Evolutionary conservation across 2,888 invertebrate genomes (phyloP).

Genomic region (Eretmocerus hayati): DNA sequence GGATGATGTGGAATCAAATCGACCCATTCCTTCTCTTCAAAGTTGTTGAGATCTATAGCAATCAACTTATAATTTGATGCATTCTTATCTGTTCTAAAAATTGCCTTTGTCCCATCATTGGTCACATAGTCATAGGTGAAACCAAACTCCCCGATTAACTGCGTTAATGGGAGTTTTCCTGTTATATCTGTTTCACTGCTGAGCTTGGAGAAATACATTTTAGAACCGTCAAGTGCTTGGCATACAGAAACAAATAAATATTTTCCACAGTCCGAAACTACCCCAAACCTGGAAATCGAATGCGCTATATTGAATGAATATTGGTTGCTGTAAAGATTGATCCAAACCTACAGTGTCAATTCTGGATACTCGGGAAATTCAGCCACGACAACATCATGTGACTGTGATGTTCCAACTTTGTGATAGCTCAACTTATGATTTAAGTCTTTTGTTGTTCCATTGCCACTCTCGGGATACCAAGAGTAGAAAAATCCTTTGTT

Average conservation of each 20-base stretch:
- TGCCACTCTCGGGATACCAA: constrained; percentile 79
- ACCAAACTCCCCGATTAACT: constrained; percentile 82
- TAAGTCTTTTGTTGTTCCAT: constrained; percentile 78
- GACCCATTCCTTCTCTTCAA: constrained; percentile 70
- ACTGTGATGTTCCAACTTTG: constrained; percentile 74
- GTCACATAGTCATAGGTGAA: constrained; percentile 94
- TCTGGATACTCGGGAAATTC: constrained; percentile 87
- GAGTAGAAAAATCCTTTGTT: constrained; percentile 92
- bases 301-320: not conserved
- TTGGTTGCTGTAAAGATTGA: not conserved
- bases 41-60: constrained; percentile 69
- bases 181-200: constrained; percentile 56
- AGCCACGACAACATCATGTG: constrained; percentile 77
- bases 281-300: constrained; percentile 58
- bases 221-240: constrained; percentile 87
- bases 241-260: constrained; percentile 79
- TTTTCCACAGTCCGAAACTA: constrained; percentile 85
- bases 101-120: constrained; percentile 73
- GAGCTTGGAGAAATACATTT: constrained; percentile 79
- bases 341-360: constrained; percentile 76
- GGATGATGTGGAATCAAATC: constrained; percentile 77
- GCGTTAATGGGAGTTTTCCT: constrained; percentile 62
- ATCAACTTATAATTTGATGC: constrained; percentile 88
- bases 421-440: constrained; percentile 95
- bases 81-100: constrained; percentile 88